Percentiles rank a stretch among this genome's conserved stretches.
Evolutionary conservation across 2,113 vertebrate species (phyloP).

Genomic region (Lagopus leucura): DNA sequence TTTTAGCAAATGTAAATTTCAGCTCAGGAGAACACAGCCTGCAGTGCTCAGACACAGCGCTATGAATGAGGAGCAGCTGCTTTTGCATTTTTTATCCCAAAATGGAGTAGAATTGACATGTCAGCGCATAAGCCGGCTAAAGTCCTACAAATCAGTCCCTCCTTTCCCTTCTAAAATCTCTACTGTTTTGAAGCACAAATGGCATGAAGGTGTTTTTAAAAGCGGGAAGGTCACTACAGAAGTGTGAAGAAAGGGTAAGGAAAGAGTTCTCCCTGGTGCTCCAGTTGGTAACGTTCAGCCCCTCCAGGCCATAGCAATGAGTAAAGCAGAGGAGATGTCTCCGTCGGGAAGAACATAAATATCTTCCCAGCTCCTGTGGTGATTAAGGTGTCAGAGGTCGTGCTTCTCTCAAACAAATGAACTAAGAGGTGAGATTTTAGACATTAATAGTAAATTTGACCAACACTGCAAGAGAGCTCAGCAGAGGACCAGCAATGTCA

Average conservation of each 20-base stretch:
- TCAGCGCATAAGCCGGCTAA: not conserved
- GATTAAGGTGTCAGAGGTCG: not conserved
- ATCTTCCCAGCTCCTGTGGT: not conserved
- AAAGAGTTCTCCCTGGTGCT: not conserved
- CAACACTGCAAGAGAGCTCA: not conserved
- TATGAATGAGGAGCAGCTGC: not conserved
- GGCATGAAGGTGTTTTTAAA: not conserved
- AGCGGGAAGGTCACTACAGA: not conserved
- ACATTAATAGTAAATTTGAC: not conserved
- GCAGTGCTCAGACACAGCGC: not conserved
- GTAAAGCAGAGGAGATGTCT: not conserved
- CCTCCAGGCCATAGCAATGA: not conserved
- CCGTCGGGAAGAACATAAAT: not conserved
- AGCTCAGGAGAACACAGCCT: slow-evolving; percentile 57
- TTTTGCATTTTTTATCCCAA: not conserved
- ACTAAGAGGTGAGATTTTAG: not conserved
- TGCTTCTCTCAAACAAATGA: not conserved
- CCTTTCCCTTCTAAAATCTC: not conserved
- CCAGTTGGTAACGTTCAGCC: not conserved
- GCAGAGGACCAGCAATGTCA: not conserved
- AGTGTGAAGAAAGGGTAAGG: not conserved
- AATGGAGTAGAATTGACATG: not conserved
- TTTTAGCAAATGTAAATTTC: slow-evolving; percentile 72
- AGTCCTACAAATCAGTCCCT: not conserved
- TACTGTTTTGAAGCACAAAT: not conserved